phyloP scores from a whole-genome alignment of 2,113 vertebrate genomes.

The Pithys albifrons region DNA sequence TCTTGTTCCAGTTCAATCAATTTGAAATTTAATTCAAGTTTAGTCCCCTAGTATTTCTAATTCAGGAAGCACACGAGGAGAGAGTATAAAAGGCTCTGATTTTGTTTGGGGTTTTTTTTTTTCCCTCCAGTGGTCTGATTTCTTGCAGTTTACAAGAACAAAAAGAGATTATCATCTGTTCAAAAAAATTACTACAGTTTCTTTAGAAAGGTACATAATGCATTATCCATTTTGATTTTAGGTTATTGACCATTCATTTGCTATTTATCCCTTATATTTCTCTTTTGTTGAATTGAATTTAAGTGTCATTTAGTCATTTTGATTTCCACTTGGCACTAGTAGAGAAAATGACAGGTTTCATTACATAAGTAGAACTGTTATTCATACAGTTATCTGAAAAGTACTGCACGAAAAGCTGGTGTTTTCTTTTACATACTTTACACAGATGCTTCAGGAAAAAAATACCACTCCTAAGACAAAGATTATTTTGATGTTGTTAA shows the following conservation, averaged over 20 bases:
- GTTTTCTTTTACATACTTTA: background rate
- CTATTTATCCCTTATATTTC: background rate
- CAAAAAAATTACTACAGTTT: background rate
- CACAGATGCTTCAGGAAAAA: background rate
- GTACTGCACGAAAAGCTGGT: background rate
- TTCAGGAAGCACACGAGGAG: background rate
- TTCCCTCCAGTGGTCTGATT: background rate
- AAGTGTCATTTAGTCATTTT: background rate
- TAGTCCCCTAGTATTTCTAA: background rate
- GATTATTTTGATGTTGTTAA: background rate
- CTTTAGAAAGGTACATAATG: background rate
- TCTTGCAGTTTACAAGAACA: background rate
- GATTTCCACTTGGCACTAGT: background rate
- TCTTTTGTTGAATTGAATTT: background rate
- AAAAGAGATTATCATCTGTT: background rate
- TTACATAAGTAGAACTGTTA: background rate
- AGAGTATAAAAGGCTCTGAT: background rate
- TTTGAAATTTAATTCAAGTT: background rate
- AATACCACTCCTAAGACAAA: background rate
- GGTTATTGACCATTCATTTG: background rate
- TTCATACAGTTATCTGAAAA: background rate
- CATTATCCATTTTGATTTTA: background rate
- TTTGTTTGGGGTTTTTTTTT: background rate
- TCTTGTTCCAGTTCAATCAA: background rate
- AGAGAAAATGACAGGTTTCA: conserved; percentile 28